Conservation (phyloP, 2,888 invertebrate species). For the Drosophila macrospina region DNA sequence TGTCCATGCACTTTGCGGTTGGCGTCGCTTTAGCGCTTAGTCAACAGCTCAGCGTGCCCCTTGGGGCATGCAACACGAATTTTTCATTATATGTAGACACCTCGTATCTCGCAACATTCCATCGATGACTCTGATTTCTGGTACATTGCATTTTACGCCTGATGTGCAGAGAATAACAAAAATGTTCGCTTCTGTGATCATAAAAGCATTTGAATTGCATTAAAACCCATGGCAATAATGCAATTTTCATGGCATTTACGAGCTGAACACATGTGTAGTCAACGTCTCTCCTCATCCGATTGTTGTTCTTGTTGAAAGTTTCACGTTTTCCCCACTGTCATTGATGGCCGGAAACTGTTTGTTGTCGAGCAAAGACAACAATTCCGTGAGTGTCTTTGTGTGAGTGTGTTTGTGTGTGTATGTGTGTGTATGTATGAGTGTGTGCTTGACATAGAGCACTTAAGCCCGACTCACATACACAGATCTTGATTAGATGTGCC, state of each 20-base stretch:
- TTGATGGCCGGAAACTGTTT: constrained; percentile 54
- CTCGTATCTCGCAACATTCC: constrained; percentile 7
- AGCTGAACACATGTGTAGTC: constrained; percentile 19
- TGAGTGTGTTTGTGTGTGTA: constrained; percentile 6
- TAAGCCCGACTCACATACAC: constrained; percentile 51
- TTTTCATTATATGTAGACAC: constrained; percentile 36
- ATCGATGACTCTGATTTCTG: constrained; percentile 30
- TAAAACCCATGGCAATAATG: constrained; percentile 58
- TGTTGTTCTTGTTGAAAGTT: constrained; percentile 34
- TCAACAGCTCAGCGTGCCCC: constrained; percentile 29
- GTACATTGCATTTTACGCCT: constrained; percentile 38
- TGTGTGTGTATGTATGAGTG: constrained; percentile 1
- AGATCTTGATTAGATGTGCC: constrained; percentile 66
- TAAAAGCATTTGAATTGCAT: constrained; percentile 67
- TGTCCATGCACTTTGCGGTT: constrained; percentile 58
- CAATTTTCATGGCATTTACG: constrained; percentile 60
- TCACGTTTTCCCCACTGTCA: constrained; percentile 24
- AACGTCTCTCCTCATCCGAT: neutral
- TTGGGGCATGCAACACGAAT: constrained; percentile 47
- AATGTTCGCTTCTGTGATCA: constrained; percentile 27
- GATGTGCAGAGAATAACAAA: constrained; percentile 12
- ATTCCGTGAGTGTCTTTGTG: constrained; percentile 9
- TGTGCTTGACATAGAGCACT: constrained; percentile 43
- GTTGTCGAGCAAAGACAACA: constrained; percentile 33
- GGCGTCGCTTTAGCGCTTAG: constrained; percentile 43